A percentile compares a stretch with the other conserved stretches of the same genome.
These are phyloP conservation scores for Drosophila testacea DNA, from an alignment of 2,888 invertebrate species.

Conservation along the genomic window DNA sequence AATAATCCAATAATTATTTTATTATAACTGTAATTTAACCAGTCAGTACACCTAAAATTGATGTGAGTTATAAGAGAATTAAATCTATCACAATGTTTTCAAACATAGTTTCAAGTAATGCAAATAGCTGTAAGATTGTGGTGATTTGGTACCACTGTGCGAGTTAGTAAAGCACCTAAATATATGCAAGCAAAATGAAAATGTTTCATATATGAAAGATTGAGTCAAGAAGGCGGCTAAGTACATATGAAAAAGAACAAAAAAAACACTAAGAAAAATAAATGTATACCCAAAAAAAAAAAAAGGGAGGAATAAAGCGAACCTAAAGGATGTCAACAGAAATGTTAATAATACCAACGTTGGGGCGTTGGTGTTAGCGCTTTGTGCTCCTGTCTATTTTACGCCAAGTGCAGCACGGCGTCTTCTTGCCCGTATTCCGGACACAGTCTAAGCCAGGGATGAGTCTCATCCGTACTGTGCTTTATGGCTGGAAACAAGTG, in stretches of 20 bases:
- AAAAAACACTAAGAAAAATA: slow-evolving; percentile 14
- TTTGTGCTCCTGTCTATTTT: slow-evolving; percentile 45
- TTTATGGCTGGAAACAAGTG: slow-evolving; percentile 56
- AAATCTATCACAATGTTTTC: too few species aligned
- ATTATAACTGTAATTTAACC: not conserved
- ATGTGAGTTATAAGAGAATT: too few species aligned
- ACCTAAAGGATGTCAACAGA: slow-evolving; percentile 74
- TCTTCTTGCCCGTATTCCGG: slow-evolving; percentile 28
- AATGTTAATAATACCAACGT: slow-evolving; percentile 74
- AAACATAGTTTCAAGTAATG: too few species aligned
- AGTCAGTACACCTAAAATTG: too few species aligned
- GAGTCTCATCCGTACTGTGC: slow-evolving; percentile 30
- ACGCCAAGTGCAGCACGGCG: slow-evolving; percentile 48
- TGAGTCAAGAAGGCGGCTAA: slow-evolving; percentile 57
- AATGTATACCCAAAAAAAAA: slow-evolving; percentile 27
- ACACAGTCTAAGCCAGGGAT: slow-evolving; percentile 19
- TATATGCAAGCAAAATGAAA: slow-evolving; percentile 58
- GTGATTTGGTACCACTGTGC: slow-evolving; percentile 15
- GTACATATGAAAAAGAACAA: slow-evolving; percentile 49
- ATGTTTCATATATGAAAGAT: slow-evolving; percentile 58
- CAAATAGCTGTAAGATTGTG: too few species aligned
- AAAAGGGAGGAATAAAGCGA: slow-evolving; percentile 25
- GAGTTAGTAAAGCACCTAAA: slow-evolving; percentile 11
- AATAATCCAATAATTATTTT: not conserved
- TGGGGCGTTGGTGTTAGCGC: slow-evolving; percentile 31